Evolutionary conservation across 2,888 invertebrate species (phyloP).

Genomic region (Clivina fossor): DNA sequence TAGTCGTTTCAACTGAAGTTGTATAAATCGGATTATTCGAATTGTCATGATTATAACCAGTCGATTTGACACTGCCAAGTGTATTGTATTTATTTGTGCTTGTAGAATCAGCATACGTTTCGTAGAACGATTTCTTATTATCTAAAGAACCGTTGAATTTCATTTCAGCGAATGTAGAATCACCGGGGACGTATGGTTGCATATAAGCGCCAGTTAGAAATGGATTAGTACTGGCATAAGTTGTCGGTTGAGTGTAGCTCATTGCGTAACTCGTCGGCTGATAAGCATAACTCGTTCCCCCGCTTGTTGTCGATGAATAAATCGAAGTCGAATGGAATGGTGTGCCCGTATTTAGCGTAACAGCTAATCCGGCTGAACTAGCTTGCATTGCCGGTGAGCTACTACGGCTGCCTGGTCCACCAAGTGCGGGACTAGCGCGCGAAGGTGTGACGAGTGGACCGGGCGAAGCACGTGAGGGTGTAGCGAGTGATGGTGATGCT

Average conservation of each 20-base stretch:
- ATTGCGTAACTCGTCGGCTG: constrained; percentile 43
- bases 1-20: constrained; percentile 34
- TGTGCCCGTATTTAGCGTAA: constrained; percentile 58
- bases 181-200: constrained; percentile 47
- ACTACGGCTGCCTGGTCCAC: constrained; percentile 43
- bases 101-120: constrained; percentile 18
- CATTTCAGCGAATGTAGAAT: constrained; percentile 22
- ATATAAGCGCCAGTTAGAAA: constrained; percentile 58
- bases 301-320: constrained; percentile 34
- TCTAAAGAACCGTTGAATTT: constrained; percentile 25
- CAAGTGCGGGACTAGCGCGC: constrained; percentile 41
- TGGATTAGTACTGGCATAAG: constrained; percentile 61
- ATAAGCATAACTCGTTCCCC: not conserved
- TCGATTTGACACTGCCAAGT: constrained; percentile 40
- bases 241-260: constrained; percentile 47
- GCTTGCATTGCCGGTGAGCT: constrained; percentile 56
- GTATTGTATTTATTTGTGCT: constrained; percentile 45
- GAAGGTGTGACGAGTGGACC: constrained; percentile 41
- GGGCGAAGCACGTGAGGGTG: constrained; percentile 41
- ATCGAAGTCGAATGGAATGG: constrained; percentile 40
- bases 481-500: constrained; percentile 53
- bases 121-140: constrained; percentile 23
- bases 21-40: constrained; percentile 13
- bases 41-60: constrained; percentile 20
- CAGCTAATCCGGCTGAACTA: constrained; percentile 64